Conservation (phyloP, 2,888 invertebrate species). For the Agriopis aurantiaria region DNA sequence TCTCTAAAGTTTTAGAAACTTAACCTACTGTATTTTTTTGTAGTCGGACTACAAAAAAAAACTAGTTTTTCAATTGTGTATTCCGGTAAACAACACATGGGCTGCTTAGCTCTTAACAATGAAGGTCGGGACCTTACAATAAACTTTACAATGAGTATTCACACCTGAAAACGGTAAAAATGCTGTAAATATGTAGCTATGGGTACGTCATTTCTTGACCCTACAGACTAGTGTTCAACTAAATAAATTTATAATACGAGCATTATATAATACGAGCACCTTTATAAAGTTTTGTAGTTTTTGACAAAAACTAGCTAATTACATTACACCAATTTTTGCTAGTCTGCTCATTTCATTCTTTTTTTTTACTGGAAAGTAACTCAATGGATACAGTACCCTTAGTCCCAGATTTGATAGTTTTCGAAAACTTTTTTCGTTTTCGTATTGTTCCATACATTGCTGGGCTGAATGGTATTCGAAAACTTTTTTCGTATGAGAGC, state of each 20-base stretch:
- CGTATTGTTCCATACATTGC: too few species aligned
- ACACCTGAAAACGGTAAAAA: not conserved
- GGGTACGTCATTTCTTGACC: constrained; percentile 15
- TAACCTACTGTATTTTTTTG: too few species aligned
- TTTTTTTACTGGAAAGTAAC: too few species aligned
- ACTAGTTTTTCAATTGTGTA: not conserved
- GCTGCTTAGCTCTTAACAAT: constrained; percentile 21
- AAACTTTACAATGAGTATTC: constrained; percentile 7
- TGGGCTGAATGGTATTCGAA: too few species aligned
- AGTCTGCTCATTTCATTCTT: too few species aligned
- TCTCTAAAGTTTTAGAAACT: not conserved
- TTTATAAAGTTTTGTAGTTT: not conserved
- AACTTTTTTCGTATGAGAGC: too few species aligned
- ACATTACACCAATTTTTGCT: too few species aligned
- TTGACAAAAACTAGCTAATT: not conserved
- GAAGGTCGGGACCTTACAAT: constrained; percentile 24
- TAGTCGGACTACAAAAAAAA: too few species aligned
- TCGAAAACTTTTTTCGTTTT: too few species aligned
- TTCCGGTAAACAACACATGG: constrained; percentile 2
- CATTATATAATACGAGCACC: too few species aligned
- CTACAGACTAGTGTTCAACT: not conserved
- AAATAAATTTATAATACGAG: not conserved
- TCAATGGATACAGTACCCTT: too few species aligned
- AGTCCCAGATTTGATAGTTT: too few species aligned
- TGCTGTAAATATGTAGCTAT: not conserved